Base-by-base conservation (phyloP, 2,797 vertebrate genomes). In the Gallirallus australis region DNA sequence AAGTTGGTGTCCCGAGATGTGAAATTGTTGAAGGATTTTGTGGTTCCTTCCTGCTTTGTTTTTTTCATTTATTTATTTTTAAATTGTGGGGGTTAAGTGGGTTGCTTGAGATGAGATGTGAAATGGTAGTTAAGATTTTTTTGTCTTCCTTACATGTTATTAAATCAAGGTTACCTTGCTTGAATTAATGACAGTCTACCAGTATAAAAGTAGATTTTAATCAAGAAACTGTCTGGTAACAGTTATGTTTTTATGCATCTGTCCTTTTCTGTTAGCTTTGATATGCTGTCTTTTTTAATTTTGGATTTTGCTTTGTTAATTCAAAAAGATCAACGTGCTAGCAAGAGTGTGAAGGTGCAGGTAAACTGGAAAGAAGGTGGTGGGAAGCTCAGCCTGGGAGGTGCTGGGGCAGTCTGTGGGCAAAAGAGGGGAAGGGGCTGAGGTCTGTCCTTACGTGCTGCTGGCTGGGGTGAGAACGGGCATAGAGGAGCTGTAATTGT, bases 321-420 rank as follows among this genome's bases (percentile, higher is more conserved):
- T 50, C 5, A 53, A 0, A 40, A 84, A 53, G 31, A 28, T 23
- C 5, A 7, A 0, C 0, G 0, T 33, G 3, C 1, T 27, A 68
- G 14, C 0, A 0, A 35, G 9, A 54, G 6, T 89, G 15, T 7
- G 9, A 42, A 21, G 27, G 12, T 40, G 10, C 9, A 19, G 47
- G 24, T 30, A 3, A 61, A 85, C 37, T 42, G 37, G 47, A 20
- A 59, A 77, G 40, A 5, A 35, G 15, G 10, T 10, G 3, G 18
- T 48, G 20, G 60, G 52, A 86, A 63, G 8, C 15, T 86, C 6
- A 12, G 20, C 3, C 27, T 89, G 23, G 28, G 33, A 78, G 23
- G 21, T 37, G 12, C 14, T 40, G 25, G 24, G 50, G 19, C 10
- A 4, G 5, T 28, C 30, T 50, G 30, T 28, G 45, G 28, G 15